These are phyloP conservation scores for Epinephelus coioides DNA, from an alignment of 2,797 vertebrate species.

Conservation along the genomic window DNA sequence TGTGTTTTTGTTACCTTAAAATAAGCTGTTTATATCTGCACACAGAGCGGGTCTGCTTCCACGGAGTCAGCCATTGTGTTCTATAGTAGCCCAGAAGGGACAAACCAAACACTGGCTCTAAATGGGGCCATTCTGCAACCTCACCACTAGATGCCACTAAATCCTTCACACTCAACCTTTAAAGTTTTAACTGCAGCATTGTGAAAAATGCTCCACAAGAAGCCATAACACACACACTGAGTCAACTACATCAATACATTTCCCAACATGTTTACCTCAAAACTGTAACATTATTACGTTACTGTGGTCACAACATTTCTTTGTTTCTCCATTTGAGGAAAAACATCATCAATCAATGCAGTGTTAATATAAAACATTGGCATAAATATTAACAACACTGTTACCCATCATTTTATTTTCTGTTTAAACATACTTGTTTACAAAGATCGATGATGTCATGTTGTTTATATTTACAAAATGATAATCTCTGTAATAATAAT, in stretches of 20 bases:
- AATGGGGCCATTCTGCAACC: too few relatives aligned
- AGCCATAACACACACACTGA: constrained; percentile 55
- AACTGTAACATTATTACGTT: neutral
- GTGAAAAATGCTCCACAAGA: neutral
- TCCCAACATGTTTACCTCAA: constrained; percentile 55
- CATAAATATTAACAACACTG: neutral
- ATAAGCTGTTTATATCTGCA: too few relatives aligned
- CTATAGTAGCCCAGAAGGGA: too few relatives aligned
- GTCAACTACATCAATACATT: constrained; percentile 17
- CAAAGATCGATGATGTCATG: constrained; percentile 46
- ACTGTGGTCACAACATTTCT: constrained; percentile 62
- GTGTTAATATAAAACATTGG: neutral
- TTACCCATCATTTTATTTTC: constrained; percentile 7
- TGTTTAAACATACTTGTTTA: constrained; percentile 41
- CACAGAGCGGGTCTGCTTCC: too few relatives aligned
- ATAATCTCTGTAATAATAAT: neutral
- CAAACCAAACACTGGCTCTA: too few relatives aligned
- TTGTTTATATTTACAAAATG: constrained; percentile 28
- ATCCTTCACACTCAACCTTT: constrained; percentile 9
- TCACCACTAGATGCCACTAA: too few relatives aligned
- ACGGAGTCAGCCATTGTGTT: too few relatives aligned
- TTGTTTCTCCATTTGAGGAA: neutral
- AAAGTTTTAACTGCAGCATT: neutral
- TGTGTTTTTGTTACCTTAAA: too few relatives aligned
- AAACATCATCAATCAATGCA: neutral